Percentiles rank a stretch among this genome's conserved stretches.
These are phyloP conservation scores for Carcinoscorpius rotundicauda DNA, from an alignment of 1,140 invertebrate species.

Conservation along the genomic window DNA sequence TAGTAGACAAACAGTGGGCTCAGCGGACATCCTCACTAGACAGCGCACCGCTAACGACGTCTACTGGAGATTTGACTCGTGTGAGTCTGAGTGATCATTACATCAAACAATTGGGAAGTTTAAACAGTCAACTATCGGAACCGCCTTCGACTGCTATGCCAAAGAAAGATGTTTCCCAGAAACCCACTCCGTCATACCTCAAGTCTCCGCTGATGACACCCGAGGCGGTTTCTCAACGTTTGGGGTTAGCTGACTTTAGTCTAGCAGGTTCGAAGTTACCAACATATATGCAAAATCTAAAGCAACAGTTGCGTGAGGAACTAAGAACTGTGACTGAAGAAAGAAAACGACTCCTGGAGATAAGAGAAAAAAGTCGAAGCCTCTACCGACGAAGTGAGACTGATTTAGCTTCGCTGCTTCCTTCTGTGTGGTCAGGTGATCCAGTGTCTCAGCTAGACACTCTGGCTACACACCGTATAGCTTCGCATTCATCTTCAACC, in stretches of 20 bases:
- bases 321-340: conserved; percentile 37
- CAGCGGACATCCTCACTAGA: conserved; percentile 36
- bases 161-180: too few relatives aligned
- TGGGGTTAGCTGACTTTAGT: conserved; percentile 4
- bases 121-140: too few relatives aligned
- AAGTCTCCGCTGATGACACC: too few relatives aligned
- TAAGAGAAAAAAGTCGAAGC: conserved; percentile 26
- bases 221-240: not conserved
- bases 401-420: conserved; percentile 24
- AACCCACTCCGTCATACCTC: too few relatives aligned
- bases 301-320: conserved; percentile 43
- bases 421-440: conserved; percentile 12
- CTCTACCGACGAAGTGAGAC: conserved; percentile 7
- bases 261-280: conserved; percentile 23
- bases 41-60: conserved; percentile 15
- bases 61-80: conserved; percentile 7
- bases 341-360: conserved; percentile 32
- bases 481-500: too few relatives aligned
- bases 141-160: too few relatives aligned
- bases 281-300: conserved; percentile 40
- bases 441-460: not conserved
- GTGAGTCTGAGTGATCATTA: too few relatives aligned
- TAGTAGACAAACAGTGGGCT: conserved; percentile 28
- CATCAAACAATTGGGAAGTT: too few relatives aligned
- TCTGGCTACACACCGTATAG: not conserved